phyloP scores from a whole-genome alignment of 2,888 invertebrate genomes.

The Chelonus formosanus region DNA sequence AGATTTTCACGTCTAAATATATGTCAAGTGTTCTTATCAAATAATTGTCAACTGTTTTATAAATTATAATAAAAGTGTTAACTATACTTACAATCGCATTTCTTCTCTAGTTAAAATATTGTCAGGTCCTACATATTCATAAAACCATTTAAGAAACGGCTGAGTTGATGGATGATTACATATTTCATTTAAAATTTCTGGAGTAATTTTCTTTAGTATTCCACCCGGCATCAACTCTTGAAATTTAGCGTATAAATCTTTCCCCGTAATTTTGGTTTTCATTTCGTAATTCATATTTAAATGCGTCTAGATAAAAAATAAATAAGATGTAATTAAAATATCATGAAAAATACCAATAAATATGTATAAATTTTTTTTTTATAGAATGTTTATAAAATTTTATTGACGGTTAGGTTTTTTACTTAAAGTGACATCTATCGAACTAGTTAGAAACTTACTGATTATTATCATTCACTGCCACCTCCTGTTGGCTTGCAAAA shows the following conservation, averaged over 20 bases:
- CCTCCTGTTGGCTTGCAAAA: too few relatives aligned
- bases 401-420: too few relatives aligned
- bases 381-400: too few relatives aligned
- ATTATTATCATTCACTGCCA: too few relatives aligned
- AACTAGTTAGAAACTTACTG: too few relatives aligned
- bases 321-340: too few relatives aligned
- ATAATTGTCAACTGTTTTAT: background rate
- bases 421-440: too few relatives aligned
- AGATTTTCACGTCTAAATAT: slow-evolving; percentile 49
- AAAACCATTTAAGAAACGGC: slow-evolving; percentile 60
- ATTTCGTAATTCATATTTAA: background rate
- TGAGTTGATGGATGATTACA: slow-evolving; percentile 51
- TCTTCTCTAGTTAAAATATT: slow-evolving; percentile 55
- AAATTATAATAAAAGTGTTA: background rate
- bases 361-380: too few relatives aligned
- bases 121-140: slow-evolving; percentile 49
- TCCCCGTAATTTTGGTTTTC: slow-evolving; percentile 43
- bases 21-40: background rate
- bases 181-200: slow-evolving; percentile 50
- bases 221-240: slow-evolving; percentile 50
- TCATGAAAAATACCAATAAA: too few relatives aligned
- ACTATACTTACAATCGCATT: slow-evolving; percentile 21
- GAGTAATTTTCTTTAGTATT: slow-evolving; percentile 44
- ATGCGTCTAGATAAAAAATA: too few relatives aligned
- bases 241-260: slow-evolving; percentile 50